Conservation (phyloP, 2,888 invertebrate species). For the Lasiommata megera region DNA sequence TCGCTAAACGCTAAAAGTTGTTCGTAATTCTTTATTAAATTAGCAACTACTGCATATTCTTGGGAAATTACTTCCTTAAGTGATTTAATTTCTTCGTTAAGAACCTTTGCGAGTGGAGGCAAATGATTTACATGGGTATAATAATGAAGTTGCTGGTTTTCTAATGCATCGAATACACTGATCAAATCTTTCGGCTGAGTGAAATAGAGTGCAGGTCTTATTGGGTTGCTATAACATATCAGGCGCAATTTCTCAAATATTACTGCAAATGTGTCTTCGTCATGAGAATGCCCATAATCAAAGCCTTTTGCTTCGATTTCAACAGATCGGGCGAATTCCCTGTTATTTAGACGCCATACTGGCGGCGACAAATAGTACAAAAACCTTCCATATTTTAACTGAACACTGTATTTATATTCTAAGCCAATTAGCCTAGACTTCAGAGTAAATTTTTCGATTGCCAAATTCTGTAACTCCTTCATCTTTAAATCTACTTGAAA, state of each 20-base stretch:
- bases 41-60: conserved; percentile 47
- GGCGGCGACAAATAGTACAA: conserved; percentile 85
- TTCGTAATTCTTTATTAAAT: conserved; percentile 53
- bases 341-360: conserved; percentile 79
- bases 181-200: conserved; percentile 76
- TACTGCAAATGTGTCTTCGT: conserved; percentile 62
- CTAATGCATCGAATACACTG: conserved; percentile 81
- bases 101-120: conserved; percentile 71
- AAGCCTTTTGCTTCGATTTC: conserved; percentile 72
- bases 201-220: conserved; percentile 81
- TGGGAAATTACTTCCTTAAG: conserved; percentile 63
- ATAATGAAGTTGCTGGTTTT: conserved; percentile 83
- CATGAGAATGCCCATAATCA: conserved; percentile 56
- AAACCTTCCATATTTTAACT: conserved; percentile 85
- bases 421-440: conserved; percentile 78
- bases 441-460: conserved; percentile 55
- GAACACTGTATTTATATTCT: conserved; percentile 83
- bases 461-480: conserved; percentile 65
- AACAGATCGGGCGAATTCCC: conserved; percentile 68
- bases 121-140: conserved; percentile 82
- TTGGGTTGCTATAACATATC: conserved; percentile 57
- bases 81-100: conserved; percentile 65
- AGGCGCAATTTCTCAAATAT: conserved; percentile 72
- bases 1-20: conserved; percentile 64
- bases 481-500: conserved; percentile 62